Base-by-base conservation (phyloP, 2,797 vertebrate genomes). In the Notolabrus celidotus region DNA sequence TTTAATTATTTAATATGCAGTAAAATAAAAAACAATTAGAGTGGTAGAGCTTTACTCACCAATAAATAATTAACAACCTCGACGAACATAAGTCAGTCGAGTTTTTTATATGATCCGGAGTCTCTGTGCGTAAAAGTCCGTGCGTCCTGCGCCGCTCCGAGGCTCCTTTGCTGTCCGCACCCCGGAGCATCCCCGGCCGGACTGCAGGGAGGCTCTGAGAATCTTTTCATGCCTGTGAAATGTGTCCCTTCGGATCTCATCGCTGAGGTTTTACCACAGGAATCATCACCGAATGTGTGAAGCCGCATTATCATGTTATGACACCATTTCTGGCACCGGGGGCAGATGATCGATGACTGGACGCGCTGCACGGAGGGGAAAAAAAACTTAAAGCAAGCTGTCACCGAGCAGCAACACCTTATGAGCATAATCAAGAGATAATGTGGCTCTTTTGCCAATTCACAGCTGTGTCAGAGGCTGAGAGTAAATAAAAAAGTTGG, bases 271-370 rank as follows among this genome's bases (percentile, higher is more conserved):
- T 63, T 61, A 81, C 74, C 89, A 80, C 79, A 59, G 85, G 82
- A 74, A 85, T 82, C 75, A 52, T 69, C 75, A 71, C 51, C 29
- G 87, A 80, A 81, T 78, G 86, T 47, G 86, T 87, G 88, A 84
- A 84, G 77, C 55, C 80, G 65, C 73, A 81, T 83, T 86, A 85
- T 92, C 84, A 56, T 92, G 87, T 90, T 89, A 86, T 93, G 85
- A 92, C 82, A 85, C 82, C 75, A 57, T 79, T 71, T 70, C 65
- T 85, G 68, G 78, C 76, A 78, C 83, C 63, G 66, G 52, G 75
- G 84, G 84, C 84, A 83, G 86, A 82, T 84, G 90, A 83, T 86
- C 86, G 87, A 92, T 90, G 89, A 81, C 58, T 87, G 77, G 86
- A 89, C 85, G n/a, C 61, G 75, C 86, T 78, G 84, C 68, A 82